Evolutionary conservation across 2,888 invertebrate species (phyloP), one percentile per base, ranked within the genome.

Genomic region (Escarpia spicata): DNA sequence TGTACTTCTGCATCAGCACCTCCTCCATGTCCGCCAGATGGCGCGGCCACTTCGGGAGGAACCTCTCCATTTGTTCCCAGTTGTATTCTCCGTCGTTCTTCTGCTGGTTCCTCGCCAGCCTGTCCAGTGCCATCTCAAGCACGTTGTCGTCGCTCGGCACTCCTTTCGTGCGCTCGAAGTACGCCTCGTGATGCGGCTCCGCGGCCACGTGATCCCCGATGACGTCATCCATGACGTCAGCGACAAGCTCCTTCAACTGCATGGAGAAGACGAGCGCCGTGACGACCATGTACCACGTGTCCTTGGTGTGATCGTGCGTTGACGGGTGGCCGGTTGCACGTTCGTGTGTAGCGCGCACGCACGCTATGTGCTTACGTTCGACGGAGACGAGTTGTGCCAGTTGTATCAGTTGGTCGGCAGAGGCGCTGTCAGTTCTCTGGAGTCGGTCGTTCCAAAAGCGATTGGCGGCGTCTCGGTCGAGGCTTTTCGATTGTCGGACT

Each of bases 71-170:
- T n/a, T 58, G 37, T 75, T 58, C 92, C 75, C 37, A 37, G 92
- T 43, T 37, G 89, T 60, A 58, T 12, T 2, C 10, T 3, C 92
- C 92, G 89, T 43, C n/a, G 52, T 91, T 91, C 37, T 10, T 43
- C 89, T 92, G 92, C 37, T 60, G 37, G 19, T 58, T 75, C 75
- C 92, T 15, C 19, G 43, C 37, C 43, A 92, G 60, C 12, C 92
- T 58, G 89, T 92, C 92, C 2, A 92, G 37, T 15, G 92, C 92
- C 92, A 92, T 92, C 92, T 92, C 92, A 2, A 58, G 89, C 52
- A 92, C 60, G 92, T 92, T 75, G 89, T 58, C 89, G 31, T 0
- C 37, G 19, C 19, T 43, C 60, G 60, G 60, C 26, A n/a, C 92
- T 75, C 31, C 60, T n/a, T 37, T 75, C 43, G 37, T 58, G 92